Conservation (phyloP, 2,797 vertebrate species). For the Myoxocephalus aenaeus region DNA sequence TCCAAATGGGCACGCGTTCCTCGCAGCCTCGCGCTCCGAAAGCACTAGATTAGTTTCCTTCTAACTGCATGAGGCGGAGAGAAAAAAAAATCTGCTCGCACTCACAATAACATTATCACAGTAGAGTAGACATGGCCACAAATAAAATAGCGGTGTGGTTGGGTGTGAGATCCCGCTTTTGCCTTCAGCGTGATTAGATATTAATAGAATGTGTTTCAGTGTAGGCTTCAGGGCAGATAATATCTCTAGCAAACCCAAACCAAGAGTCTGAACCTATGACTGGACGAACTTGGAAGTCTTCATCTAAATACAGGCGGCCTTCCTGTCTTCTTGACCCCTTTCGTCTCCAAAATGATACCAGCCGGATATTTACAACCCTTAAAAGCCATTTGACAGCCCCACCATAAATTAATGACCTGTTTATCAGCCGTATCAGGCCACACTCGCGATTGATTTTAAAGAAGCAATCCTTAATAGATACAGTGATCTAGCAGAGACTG, state of each 20-base stretch:
- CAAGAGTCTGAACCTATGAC: slow-evolving; percentile 14
- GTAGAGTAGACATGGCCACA: slow-evolving; percentile 2
- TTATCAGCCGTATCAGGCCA: slow-evolving; percentile 42
- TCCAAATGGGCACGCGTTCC: not conserved
- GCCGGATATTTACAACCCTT: slow-evolving; percentile 66
- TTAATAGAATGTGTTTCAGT: slow-evolving; percentile 4
- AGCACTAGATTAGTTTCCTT: not conserved
- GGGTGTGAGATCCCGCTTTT: not conserved
- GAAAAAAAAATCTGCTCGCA: not conserved
- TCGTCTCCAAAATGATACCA: slow-evolving; percentile 49
- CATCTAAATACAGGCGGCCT: slow-evolving; percentile 20
- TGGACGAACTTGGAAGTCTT: slow-evolving; percentile 6
- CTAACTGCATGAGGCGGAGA: not conserved
- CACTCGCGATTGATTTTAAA: slow-evolving; percentile 29
- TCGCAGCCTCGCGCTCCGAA: not conserved
- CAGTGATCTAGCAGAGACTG: slow-evolving; percentile 1
- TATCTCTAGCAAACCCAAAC: not conserved
- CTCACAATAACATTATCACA: not conserved
- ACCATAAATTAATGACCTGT: slow-evolving; percentile 61
- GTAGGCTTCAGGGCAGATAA: not conserved
- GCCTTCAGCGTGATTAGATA: not conserved
- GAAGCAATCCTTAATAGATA: slow-evolving; percentile 36
- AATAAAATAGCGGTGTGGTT: slow-evolving; percentile 9
- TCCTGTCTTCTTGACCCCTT: slow-evolving; percentile 40
- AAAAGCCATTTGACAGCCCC: slow-evolving; percentile 66